Conservation (phyloP, 1,140 invertebrate genomes). For the Palaemon carinicauda region DNA sequence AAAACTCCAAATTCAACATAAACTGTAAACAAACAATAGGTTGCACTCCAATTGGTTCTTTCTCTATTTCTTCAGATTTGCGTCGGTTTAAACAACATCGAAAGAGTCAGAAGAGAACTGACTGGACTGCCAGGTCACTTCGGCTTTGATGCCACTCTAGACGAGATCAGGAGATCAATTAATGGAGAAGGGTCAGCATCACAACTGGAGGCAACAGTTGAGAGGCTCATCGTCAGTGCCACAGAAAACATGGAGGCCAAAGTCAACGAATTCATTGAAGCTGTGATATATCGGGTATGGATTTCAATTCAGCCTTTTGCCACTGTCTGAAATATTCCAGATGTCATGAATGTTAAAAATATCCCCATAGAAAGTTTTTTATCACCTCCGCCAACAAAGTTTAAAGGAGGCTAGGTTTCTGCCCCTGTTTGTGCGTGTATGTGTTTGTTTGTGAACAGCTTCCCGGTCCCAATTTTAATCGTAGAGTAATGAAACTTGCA, state of each 20-base stretch:
- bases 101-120: constrained; percentile 45
- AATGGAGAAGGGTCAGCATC: constrained; percentile 14
- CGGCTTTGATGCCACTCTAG: constrained; percentile 23
- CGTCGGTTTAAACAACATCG: constrained; percentile 59
- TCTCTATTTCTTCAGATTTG: constrained; percentile 47
- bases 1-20: too few species aligned
- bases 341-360: too few species aligned
- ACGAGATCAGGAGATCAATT: neutral
- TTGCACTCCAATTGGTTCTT: neutral
- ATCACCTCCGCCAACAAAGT: too few species aligned
- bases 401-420: too few species aligned
- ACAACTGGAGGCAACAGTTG: constrained; percentile 42
- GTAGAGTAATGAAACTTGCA: too few species aligned
- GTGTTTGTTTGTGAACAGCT: too few species aligned
- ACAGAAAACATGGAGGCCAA: constrained; percentile 56
- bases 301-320: neutral
- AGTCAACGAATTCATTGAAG: constrained; percentile 55
- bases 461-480: too few species aligned
- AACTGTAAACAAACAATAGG: too few species aligned
- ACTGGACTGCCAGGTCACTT: constrained; percentile 46
- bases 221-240: constrained; percentile 43
- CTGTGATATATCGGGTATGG: constrained; percentile 49
- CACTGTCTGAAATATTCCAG: neutral
- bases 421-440: too few species aligned
- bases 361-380: too few species aligned